Evolutionary conservation across 1,140 invertebrate species (phyloP).

Genomic region (Anadara kagoshimensis): DNA sequence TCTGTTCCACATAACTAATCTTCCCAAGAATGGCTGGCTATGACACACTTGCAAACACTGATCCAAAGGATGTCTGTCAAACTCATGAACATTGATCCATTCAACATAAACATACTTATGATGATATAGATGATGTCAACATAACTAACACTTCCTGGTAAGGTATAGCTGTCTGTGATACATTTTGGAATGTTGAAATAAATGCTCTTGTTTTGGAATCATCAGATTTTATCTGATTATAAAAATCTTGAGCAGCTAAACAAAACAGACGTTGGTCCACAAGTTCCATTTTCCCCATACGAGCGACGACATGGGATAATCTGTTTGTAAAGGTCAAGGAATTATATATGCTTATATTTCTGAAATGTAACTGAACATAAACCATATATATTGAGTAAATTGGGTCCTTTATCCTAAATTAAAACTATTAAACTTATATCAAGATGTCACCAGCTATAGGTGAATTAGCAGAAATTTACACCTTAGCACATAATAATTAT

Average conservation of each 20-base stretch:
- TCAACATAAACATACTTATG: too few relatives aligned
- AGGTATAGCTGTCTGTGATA: conserved; percentile 57
- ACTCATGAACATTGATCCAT: too few relatives aligned
- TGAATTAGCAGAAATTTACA: too few relatives aligned
- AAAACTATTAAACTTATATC: neutral
- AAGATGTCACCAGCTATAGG: too few relatives aligned
- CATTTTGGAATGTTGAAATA: conserved; percentile 65
- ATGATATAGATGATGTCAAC: too few relatives aligned
- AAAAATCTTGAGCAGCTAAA: conserved; percentile 82
- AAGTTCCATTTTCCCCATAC: conserved; percentile 81
- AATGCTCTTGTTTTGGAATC: conserved; percentile 62
- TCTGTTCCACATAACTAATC: too few relatives aligned
- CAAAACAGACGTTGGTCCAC: conserved; percentile 82
- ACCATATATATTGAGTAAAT: neutral
- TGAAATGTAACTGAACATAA: neutral
- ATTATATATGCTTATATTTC: conserved; percentile 41
- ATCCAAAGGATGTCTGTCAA: too few relatives aligned
- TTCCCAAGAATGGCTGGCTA: too few relatives aligned
- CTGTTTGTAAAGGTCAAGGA: conserved; percentile 68
- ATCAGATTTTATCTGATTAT: conserved; percentile 73
- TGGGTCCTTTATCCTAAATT: neutral
- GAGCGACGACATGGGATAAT: conserved; percentile 81
- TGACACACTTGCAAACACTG: too few relatives aligned
- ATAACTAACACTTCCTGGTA: conserved; percentile 34
- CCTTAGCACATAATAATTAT: too few relatives aligned